phyloP scores from a whole-genome alignment of 2,888 invertebrate species.

The Tipula confusa region DNA sequence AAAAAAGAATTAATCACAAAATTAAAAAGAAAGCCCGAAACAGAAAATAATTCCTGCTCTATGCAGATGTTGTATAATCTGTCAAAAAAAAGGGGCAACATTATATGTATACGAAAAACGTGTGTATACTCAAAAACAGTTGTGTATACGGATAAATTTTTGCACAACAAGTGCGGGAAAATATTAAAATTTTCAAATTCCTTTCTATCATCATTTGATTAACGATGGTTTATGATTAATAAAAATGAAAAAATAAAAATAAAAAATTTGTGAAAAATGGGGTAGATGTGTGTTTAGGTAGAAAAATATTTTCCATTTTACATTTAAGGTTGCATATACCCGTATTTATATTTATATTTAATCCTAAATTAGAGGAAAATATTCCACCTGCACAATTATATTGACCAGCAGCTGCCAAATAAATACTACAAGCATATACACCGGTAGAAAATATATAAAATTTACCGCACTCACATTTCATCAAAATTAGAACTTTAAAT shows the following conservation, averaged over 20 bases:
- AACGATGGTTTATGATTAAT: not conserved
- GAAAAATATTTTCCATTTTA: too few relatives aligned
- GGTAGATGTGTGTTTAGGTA: not conserved
- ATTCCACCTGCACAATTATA: not conserved
- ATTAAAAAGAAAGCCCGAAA: not conserved
- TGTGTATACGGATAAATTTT: not conserved
- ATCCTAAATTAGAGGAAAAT: not conserved
- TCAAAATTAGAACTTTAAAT: not conserved
- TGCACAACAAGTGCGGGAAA: not conserved
- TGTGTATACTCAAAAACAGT: not conserved
- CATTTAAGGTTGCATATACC: too few relatives aligned
- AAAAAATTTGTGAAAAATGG: too few relatives aligned
- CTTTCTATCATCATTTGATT: not conserved
- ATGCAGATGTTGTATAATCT: not conserved
- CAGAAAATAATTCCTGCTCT: not conserved
- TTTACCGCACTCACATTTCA: not conserved
- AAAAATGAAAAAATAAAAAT: too few relatives aligned
- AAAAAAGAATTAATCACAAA: not conserved
- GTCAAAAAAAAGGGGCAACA: not conserved
- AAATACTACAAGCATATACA: not conserved
- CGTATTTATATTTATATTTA: not conserved
- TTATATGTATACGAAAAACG: not conserved
- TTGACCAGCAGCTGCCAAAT: conserved; percentile 1
- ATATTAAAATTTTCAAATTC: not conserved
- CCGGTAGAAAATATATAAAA: not conserved